Conservation (phyloP, 1,140 invertebrate species). For the Chionoecetes opilio region DNA sequence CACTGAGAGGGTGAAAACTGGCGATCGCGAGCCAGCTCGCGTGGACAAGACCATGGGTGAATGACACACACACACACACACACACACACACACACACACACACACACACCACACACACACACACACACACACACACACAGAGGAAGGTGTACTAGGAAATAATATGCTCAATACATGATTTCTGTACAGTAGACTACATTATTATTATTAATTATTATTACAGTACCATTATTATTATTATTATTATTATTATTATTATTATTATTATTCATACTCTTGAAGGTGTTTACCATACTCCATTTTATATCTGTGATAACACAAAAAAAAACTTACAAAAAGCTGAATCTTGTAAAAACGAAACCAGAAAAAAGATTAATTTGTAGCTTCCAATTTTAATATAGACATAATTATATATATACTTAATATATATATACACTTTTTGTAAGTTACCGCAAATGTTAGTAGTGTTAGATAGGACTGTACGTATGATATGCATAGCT, state of each 20-base stretch:
- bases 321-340: conserved; percentile 74
- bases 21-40: too few species aligned
- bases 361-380: conserved; percentile 68
- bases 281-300: conserved; percentile 76
- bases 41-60: too few species aligned
- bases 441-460: too few species aligned
- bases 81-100: conserved; percentile 27
- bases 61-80: not conserved
- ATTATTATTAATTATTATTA: too few species aligned
- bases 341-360: conserved; percentile 71
- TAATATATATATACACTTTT: not conserved
- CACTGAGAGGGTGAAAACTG: too few species aligned
- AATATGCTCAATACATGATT: not conserved
- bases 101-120: conserved; percentile 25
- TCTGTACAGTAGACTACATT: not conserved
- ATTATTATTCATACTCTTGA: conserved; percentile 36
- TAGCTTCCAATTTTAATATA: conserved; percentile 14
- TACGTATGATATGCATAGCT: too few species aligned
- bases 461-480: too few species aligned
- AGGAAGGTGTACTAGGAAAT: not conserved
- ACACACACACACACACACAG: conserved; percentile 1
- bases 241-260: conserved; percentile 32
- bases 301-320: conserved; percentile 78
- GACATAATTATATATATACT: not conserved
- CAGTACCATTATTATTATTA: not conserved